These are phyloP conservation scores for Atrichornis clamosus DNA, from an alignment of 2,113 vertebrate species.

Conservation along the genomic window DNA sequence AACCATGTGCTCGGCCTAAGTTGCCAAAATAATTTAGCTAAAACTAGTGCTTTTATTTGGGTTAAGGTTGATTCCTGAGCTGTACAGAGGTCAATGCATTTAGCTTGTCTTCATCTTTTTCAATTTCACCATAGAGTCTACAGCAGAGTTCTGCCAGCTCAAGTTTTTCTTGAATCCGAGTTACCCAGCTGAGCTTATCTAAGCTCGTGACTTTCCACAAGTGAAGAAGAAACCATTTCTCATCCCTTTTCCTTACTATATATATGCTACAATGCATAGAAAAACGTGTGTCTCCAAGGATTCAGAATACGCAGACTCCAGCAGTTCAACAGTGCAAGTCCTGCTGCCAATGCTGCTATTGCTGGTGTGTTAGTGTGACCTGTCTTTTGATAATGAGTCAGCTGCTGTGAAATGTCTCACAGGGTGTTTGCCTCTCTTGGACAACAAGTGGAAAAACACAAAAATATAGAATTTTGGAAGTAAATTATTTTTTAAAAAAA, in stretches of 20 bases:
- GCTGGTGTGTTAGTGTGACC: background rate
- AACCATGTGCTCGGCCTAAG: constrained; percentile 66
- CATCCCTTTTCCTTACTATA: background rate
- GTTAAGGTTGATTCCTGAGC: constrained; percentile 67
- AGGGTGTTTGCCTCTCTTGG: background rate
- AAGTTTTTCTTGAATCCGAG: background rate
- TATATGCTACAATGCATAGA: background rate
- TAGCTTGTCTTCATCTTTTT: constrained; percentile 29
- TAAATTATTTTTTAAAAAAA: background rate
- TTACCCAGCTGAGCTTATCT: background rate
- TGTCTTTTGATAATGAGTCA: background rate
- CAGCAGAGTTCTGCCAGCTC: background rate
- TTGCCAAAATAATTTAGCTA: constrained; percentile 71
- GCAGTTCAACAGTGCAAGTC: background rate
- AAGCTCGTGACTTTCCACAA: background rate
- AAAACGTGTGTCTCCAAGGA: background rate
- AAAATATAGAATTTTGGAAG: background rate
- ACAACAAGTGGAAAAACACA: background rate
- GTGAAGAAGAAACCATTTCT: background rate
- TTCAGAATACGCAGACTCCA: background rate
- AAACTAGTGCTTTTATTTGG: constrained; percentile 71
- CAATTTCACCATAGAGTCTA: background rate
- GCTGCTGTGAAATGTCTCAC: background rate
- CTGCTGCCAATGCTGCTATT: background rate
- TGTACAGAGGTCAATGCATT: constrained; percentile 52